phyloP scores from a whole-genome alignment of 2,888 invertebrate species.

The Cyaniris semiargus region DNA sequence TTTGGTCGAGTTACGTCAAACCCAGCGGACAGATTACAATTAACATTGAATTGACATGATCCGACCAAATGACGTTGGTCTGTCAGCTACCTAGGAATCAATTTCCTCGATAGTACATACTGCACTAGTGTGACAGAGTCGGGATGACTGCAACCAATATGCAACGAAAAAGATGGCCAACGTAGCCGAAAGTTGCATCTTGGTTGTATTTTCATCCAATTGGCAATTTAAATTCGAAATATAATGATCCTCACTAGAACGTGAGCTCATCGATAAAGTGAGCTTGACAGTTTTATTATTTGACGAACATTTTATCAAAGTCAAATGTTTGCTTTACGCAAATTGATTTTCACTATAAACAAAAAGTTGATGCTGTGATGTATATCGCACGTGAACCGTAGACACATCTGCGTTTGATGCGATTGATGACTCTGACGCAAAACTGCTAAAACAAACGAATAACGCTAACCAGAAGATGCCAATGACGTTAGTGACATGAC shows the following conservation, averaged over 20 bases:
- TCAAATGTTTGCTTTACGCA: constrained; percentile 50
- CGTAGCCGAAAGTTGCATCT: constrained; percentile 33
- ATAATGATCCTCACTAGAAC: constrained; percentile 30
- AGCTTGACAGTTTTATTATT: constrained; percentile 65
- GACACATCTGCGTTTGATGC: not conserved
- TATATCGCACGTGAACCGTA: constrained; percentile 22
- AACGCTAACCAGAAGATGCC: not conserved
- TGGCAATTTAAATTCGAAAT: constrained; percentile 30
- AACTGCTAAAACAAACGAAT: constrained; percentile 16
- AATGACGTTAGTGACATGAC: constrained; percentile 12
- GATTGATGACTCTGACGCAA: constrained; percentile 24
- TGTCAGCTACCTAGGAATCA: no score
- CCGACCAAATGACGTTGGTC: no score
- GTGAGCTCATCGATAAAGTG: constrained; percentile 48
- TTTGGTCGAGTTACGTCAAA: no score
- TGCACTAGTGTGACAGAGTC: constrained; percentile 59
- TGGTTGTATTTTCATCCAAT: constrained; percentile 34
- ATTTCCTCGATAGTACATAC: no score
- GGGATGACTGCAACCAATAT: constrained; percentile 40
- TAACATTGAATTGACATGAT: no score
- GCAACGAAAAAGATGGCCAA: constrained; percentile 33
- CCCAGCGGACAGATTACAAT: no score
- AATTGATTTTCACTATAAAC: constrained; percentile 32
- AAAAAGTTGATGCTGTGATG: constrained; percentile 30
- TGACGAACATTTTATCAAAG: constrained; percentile 49